Evolutionary conservation across 2,888 invertebrate genomes (phyloP).

Genomic region (Therioaphis trifolii): DNA sequence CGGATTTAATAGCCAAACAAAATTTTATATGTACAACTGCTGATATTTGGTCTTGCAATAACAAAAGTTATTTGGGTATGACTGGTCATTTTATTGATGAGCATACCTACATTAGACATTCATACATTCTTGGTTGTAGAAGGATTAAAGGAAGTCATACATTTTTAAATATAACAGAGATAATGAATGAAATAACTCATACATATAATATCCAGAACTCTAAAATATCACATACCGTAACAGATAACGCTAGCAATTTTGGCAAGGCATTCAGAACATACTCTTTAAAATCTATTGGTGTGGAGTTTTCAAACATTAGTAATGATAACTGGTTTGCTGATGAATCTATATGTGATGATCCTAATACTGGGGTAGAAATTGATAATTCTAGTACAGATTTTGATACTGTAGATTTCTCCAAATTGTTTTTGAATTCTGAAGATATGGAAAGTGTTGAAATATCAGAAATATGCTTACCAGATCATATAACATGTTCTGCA

Average conservation of each 20-base stretch:
- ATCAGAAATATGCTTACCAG: neutral
- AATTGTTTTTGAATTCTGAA: neutral
- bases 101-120: neutral
- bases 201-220: neutral
- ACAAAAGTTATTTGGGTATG: too few relatives aligned
- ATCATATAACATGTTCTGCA: neutral
- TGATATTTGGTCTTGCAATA: constrained; percentile 13
- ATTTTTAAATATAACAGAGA: neutral
- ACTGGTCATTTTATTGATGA: constrained; percentile 11
- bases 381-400: neutral
- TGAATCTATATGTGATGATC: neutral
- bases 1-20: neutral
- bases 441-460: neutral
- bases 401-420: neutral
- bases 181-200: neutral
- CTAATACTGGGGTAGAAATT: too few relatives aligned
- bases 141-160: constrained; percentile 25
- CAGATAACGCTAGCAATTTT: constrained; percentile 33
- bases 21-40: neutral
- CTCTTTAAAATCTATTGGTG: neutral
- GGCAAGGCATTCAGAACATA: constrained; percentile 3
- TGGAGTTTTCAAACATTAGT: neutral
- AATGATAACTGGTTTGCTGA: neutral
- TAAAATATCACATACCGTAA: neutral
- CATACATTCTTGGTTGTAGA: neutral